These are phyloP conservation scores for Lymantria monacha DNA, from an alignment of 2,888 invertebrate species.

Conservation along the genomic window DNA sequence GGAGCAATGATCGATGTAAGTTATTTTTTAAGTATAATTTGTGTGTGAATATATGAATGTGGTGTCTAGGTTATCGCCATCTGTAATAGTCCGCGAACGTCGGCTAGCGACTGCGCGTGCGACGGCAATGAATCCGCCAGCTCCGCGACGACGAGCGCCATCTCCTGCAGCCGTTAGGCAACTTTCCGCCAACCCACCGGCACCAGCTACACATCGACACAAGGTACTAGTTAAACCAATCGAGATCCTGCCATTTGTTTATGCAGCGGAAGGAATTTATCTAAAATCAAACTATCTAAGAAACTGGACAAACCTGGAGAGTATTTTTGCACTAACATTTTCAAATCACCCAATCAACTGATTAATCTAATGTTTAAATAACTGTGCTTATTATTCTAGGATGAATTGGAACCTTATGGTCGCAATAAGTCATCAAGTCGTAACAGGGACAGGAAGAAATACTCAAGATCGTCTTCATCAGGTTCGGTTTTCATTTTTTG, in stretches of 20 bases:
- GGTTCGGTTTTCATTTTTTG: slow-evolving; percentile 59
- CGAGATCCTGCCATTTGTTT: no score
- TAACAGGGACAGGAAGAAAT: slow-evolving; percentile 68
- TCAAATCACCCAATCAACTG: no score
- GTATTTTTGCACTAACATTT: no score
- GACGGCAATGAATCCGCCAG: slow-evolving; percentile 89
- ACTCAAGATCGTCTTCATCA: slow-evolving; percentile 75
- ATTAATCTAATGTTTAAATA: no score
- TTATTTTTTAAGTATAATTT: no score
- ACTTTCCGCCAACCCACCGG: slow-evolving; percentile 82
- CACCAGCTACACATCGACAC: slow-evolving; percentile 74
- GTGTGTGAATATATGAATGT: no score
- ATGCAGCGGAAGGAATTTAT: no score
- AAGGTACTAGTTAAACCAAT: slow-evolving; percentile 53
- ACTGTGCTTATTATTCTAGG: slow-evolving; percentile 40
- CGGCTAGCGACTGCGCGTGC: slow-evolving; percentile 85
- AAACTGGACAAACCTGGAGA: no score
- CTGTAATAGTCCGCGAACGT: slow-evolving; percentile 84
- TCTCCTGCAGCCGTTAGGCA: slow-evolving; percentile 73
- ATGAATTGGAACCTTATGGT: slow-evolving; percentile 73
- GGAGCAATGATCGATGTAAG: no score
- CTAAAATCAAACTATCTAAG: no score
- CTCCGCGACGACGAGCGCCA: slow-evolving; percentile 81
- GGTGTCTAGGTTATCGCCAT: slow-evolving; percentile 75
- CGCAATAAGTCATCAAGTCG: slow-evolving; percentile 60